Conservation (phyloP, 2,797 vertebrate genomes). For the Ctenopoma kingsleyae region DNA sequence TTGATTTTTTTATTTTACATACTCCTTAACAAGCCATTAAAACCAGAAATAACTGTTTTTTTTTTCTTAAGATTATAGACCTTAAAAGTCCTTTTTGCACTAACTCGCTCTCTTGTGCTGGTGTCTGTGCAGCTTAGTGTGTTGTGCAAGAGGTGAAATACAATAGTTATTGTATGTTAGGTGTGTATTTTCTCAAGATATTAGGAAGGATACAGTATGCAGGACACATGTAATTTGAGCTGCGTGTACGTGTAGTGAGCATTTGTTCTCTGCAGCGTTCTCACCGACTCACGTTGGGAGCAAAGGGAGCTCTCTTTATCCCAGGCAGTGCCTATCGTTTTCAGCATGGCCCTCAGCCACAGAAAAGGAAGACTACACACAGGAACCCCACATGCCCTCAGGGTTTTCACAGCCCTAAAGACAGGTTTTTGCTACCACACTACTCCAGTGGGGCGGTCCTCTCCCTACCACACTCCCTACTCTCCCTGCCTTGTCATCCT, state of each 20-base stretch:
- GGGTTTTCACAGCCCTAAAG: conserved; percentile 40
- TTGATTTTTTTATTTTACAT: conserved; percentile 1
- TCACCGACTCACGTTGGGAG: conserved; percentile 36
- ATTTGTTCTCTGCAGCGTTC: conserved; percentile 38
- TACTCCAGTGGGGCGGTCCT: conserved; percentile 30
- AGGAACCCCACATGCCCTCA: conserved; percentile 34
- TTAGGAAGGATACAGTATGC: conserved; percentile 15
- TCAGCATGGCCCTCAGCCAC: conserved; percentile 44
- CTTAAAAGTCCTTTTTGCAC: conserved; percentile 2
- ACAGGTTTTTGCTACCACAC: conserved; percentile 30
- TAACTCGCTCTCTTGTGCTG: too few species aligned
- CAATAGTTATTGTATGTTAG: background rate
- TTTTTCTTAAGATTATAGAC: background rate
- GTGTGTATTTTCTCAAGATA: background rate
- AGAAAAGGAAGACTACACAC: conserved; percentile 30
- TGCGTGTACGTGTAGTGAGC: conserved; percentile 13
- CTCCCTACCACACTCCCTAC: conserved; percentile 42
- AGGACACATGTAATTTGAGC: conserved; percentile 47
- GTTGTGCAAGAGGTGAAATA: conserved; percentile 21
- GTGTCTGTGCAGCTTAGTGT: background rate
- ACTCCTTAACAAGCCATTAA: background rate
- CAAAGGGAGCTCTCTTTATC: conserved; percentile 37
- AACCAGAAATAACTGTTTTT: background rate
- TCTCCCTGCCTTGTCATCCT: conserved; percentile 37
- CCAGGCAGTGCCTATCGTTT: conserved; percentile 38